Evolutionary conservation across 2,113 vertebrate genomes (phyloP), one percentile per base, ranked within the genome.

Genomic region (Rutilus rutilus): DNA sequence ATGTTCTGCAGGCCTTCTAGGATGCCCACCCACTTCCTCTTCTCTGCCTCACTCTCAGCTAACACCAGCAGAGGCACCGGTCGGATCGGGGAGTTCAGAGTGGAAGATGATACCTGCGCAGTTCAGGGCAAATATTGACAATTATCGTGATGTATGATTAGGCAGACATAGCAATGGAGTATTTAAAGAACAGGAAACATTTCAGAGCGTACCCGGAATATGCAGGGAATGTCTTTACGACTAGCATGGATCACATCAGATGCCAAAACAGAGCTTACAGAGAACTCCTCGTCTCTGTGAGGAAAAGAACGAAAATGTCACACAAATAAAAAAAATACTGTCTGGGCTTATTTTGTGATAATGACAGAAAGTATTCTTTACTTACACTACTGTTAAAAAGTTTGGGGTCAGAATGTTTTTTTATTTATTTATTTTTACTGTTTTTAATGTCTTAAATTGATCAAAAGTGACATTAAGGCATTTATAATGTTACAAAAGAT

Each of bases 201-300:
- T 52, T 45, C 15, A 50, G 67, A 7, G 60, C 89, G 4, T 96
- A 99, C 98, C 96, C 95, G 95, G 93, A 99, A 99, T 92, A 99
- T 99, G 84, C 97, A 99, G 5, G 98, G 98, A 65, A 99, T 87
- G 87, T 99, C 98, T 87, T 98, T 98, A 82, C 96, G 96, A 36
- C 96, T 97, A 1, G 98, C 98, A 0, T 99, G 98, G 89, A 99
- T 99, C 54, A 99, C 98, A 47, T 99, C 98, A 0, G 97, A 97
- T 0, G 97, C 97, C 88, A 99, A 91, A 65, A 99, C 98, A 0
- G 98, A 99, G 92, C 96, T 98, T 92, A 99, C 98, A 0, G 96
- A 97, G 83, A 99, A 97, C 65, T 97, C 97, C 80, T 99, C 97
- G 50, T 99, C 98, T 93, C 98, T 99, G 89, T 85, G 1, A 14